phyloP scores from a whole-genome alignment of 2,888 invertebrate species.

The Camponotus fellah region DNA sequence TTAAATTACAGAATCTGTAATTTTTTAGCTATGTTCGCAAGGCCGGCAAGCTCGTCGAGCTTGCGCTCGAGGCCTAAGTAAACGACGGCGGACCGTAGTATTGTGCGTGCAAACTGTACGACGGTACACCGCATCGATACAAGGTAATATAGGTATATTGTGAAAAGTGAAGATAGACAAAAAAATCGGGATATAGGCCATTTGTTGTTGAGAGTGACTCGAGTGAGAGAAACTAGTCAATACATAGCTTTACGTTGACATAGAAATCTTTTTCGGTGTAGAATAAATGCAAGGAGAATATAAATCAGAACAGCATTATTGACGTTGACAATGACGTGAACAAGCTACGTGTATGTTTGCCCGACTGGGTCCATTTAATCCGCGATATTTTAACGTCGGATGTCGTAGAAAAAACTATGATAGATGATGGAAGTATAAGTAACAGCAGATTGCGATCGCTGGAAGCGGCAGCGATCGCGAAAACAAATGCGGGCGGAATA shows the following conservation, averaged over 20 bases:
- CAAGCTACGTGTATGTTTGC: conserved; percentile 15
- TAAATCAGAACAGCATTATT: conserved; percentile 57
- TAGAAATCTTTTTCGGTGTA: conserved; percentile 74
- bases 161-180: conserved; percentile 19
- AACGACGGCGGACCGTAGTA: conserved; percentile 27
- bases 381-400: conserved; percentile 68
- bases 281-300: conserved; percentile 63
- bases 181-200: conserved; percentile 69
- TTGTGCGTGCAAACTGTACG: conserved; percentile 39
- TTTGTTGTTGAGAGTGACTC: conserved; percentile 79
- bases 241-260: conserved; percentile 85
- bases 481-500: conserved; percentile 39
- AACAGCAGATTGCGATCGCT: background rate
- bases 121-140: conserved; percentile 52
- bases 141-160: conserved; percentile 47
- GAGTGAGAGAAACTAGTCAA: conserved; percentile 85
- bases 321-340: conserved; percentile 53
- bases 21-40: conserved; percentile 22
- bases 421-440: background rate
- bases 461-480: background rate
- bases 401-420: conserved; percentile 61
- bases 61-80: conserved; percentile 51
- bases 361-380: conserved; percentile 41
- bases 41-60: conserved; percentile 50
- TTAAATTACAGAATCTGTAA: conserved; percentile 5